phyloP scores from a whole-genome alignment of 2,888 invertebrate genomes.

The Bembecia ichneumoniformis region DNA sequence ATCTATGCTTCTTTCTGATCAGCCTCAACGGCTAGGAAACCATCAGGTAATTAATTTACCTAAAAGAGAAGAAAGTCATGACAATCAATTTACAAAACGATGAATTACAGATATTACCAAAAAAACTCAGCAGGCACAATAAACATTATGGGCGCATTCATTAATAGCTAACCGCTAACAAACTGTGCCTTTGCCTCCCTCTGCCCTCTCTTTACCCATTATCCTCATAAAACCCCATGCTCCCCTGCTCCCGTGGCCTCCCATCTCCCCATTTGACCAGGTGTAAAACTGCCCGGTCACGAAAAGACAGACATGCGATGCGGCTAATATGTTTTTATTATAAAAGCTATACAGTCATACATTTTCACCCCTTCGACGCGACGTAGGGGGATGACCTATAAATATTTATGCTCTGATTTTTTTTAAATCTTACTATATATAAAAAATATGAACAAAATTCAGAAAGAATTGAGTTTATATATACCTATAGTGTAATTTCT shows the following conservation, averaged over 20 bases:
- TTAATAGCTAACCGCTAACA: conserved; percentile 67
- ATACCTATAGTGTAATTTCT: too few species aligned
- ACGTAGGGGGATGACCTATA: conserved; percentile 50
- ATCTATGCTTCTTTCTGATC: too few species aligned
- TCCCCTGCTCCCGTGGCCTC: conserved; percentile 18
- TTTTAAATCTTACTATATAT: conserved; percentile 15
- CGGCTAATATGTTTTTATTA: conserved; percentile 70
- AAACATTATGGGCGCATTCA: conserved; percentile 65
- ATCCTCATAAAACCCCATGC: conserved; percentile 35
- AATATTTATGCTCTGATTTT: conserved; percentile 67
- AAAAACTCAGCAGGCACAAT: conserved; percentile 62
- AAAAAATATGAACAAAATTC: too few species aligned
- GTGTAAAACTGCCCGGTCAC: conserved; percentile 71
- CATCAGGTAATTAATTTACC: background rate
- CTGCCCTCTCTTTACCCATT: conserved; percentile 36
- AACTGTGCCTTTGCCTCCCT: conserved; percentile 51
- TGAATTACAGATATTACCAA: conserved; percentile 32
- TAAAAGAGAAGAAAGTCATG: conserved; percentile 12
- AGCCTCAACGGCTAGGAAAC: too few species aligned
- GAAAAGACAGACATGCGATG: conserved; percentile 69
- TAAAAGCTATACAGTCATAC: conserved; percentile 54
- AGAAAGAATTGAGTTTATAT: too few species aligned
- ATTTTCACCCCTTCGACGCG: conserved; percentile 32
- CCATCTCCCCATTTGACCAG: conserved; percentile 49
- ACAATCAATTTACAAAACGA: conserved; percentile 56